A percentile compares a stretch with the other conserved stretches of the same genome.
Conservation (phyloP, 2,113 vertebrate species). For the Verasper variegatus region DNA sequence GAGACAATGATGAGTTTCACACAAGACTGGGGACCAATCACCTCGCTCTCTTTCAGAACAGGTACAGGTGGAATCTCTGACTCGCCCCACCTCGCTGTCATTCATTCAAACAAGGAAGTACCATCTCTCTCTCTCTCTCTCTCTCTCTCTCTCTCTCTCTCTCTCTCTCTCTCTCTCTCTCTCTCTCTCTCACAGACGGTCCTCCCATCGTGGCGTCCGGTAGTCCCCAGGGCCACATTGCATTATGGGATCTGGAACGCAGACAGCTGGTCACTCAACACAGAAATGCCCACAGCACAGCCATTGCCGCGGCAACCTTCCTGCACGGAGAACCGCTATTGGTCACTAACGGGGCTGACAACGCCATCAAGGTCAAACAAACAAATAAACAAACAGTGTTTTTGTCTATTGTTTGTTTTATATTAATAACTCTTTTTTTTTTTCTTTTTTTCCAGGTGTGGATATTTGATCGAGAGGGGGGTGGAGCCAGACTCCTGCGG, state of each 20-base stretch:
- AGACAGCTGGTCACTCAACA: conserved; percentile 90
- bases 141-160: conserved; percentile 26
- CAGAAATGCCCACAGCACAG: conserved; percentile 89
- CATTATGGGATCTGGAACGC: conserved; percentile 94
- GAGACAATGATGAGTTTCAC: conserved; percentile 95
- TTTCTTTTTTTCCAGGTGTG: conserved; percentile 85
- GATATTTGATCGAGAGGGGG: conserved; percentile 94
- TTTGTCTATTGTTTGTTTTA: too few species aligned
- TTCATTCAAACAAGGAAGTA: background rate
- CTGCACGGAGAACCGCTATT: conserved; percentile 92
- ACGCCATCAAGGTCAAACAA: conserved; percentile 86
- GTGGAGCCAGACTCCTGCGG: conserved; percentile 87
- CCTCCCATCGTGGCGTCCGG: conserved; percentile 92
- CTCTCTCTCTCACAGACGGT: conserved; percentile 86
- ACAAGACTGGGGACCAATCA: conserved; percentile 97
- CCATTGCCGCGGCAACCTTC: conserved; percentile 90
- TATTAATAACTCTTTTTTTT: too few species aligned
- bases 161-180: conserved; percentile 32
- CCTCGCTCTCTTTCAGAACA: conserved; percentile 92
- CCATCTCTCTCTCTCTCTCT: conserved; percentile 1
- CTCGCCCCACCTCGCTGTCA: background rate
- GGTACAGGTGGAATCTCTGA: conserved; percentile 74
- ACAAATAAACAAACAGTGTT: too few species aligned
- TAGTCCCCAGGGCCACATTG: conserved; percentile 93
- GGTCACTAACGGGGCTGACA: conserved; percentile 93